These are phyloP conservation scores for Nansenia antarctica DNA, from an alignment of 2,113 vertebrate genomes.

Conservation along the genomic window DNA sequence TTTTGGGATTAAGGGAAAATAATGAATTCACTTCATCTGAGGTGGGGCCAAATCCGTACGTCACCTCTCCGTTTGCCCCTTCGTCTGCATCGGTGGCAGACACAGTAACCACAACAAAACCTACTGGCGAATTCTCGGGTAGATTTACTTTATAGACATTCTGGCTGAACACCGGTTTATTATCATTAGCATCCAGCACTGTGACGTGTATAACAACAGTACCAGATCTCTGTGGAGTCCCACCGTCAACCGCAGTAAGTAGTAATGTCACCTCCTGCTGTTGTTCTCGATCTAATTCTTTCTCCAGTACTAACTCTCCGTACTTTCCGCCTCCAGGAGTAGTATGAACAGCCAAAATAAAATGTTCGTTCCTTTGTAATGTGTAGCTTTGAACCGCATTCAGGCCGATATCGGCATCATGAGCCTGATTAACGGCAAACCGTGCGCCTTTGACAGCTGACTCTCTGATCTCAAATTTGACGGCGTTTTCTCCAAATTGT, in stretches of 20 bases:
- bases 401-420: constrained; percentile 13
- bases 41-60: neutral
- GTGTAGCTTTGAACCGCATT: constrained; percentile 9
- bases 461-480: constrained; percentile 4
- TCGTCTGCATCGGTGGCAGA: neutral
- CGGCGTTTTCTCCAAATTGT: neutral
- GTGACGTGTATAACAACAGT: constrained; percentile 9
- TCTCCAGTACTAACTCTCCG: neutral
- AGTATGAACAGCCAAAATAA: neutral
- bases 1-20: constrained; percentile 2
- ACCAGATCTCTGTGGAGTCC: constrained; percentile 4
- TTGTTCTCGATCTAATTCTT: constrained; percentile 11
- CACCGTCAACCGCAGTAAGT: constrained; percentile 42
- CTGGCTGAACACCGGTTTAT: neutral
- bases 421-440: constrained; percentile 1
- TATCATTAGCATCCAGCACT: constrained; percentile 3
- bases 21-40: neutral
- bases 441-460: neutral
- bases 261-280: constrained; percentile 5
- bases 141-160: neutral
- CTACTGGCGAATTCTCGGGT: neutral
- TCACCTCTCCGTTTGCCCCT: neutral
- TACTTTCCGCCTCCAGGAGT: neutral
- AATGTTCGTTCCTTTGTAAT: constrained; percentile 6
- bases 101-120: neutral